Evolutionary conservation across 2,888 invertebrate species (phyloP).

Genomic region (Mythimna vitellina): DNA sequence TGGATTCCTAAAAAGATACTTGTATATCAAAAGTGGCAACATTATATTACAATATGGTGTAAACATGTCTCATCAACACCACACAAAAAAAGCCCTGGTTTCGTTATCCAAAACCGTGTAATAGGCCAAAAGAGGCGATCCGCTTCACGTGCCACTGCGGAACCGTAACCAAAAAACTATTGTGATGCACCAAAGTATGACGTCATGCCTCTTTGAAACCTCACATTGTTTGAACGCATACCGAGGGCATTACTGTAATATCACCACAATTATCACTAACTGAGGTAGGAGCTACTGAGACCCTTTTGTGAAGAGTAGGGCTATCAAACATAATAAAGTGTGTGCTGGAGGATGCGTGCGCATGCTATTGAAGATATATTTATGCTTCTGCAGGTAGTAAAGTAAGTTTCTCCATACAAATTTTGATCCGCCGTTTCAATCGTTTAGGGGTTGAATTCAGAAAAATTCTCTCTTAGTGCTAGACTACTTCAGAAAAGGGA

Average conservation of each 20-base stretch:
- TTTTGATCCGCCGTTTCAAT: too few relatives aligned
- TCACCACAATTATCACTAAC: slow-evolving; percentile 48
- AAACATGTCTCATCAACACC: not conserved
- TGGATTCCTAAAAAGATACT: too few relatives aligned
- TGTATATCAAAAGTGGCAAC: too few relatives aligned
- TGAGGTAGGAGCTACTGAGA: slow-evolving; percentile 11
- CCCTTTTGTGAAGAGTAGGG: slow-evolving; percentile 27
- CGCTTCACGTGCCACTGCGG: slow-evolving; percentile 29
- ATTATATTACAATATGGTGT: too few relatives aligned
- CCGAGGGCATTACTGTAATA: slow-evolving; percentile 52
- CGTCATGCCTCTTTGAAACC: slow-evolving; percentile 43
- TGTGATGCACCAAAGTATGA: slow-evolving; percentile 45
- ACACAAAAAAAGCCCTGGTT: slow-evolving; percentile 8
- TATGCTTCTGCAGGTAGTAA: too few relatives aligned
- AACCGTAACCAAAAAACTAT: slow-evolving; percentile 48
- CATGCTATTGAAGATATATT: not conserved
- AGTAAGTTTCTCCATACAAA: too few relatives aligned
- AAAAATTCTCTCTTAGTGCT: too few relatives aligned
- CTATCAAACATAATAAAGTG: slow-evolving; percentile 10
- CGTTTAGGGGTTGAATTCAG: too few relatives aligned
- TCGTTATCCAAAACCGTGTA: slow-evolving; percentile 44
- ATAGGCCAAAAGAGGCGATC: slow-evolving; percentile 46
- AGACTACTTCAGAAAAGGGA: too few relatives aligned
- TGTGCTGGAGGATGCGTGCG: not conserved
- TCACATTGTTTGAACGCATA: slow-evolving; percentile 54